These are phyloP conservation scores for Myrmecobius fasciatus DNA, from an alignment of 2,113 vertebrate genomes.

Conservation along the genomic window DNA sequence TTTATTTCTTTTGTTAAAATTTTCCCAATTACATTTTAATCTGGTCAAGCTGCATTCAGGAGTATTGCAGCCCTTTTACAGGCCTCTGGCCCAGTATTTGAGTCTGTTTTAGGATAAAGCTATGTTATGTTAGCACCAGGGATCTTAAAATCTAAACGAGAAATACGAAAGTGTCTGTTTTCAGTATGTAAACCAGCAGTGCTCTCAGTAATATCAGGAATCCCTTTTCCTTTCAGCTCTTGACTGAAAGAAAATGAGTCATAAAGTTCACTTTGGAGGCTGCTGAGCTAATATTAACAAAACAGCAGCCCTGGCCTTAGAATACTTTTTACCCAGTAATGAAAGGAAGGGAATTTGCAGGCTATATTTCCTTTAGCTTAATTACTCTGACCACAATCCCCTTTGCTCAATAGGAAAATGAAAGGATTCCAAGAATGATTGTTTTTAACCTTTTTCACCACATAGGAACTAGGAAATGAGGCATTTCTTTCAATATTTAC, in stretches of 20 bases:
- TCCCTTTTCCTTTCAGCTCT: background rate
- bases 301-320: slow-evolving; percentile 27
- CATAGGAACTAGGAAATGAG: slow-evolving; percentile 67
- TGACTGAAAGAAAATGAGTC: background rate
- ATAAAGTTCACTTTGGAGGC: background rate
- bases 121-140: background rate
- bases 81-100: background rate
- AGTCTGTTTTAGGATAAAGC: background rate
- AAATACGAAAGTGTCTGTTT: background rate
- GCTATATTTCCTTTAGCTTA: slow-evolving; percentile 32
- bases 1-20: background rate
- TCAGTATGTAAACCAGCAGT: background rate
- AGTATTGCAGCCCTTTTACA: background rate
- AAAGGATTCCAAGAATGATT: slow-evolving; percentile 43
- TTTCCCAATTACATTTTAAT: background rate
- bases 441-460: slow-evolving; percentile 32
- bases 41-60: background rate
- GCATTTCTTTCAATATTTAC: slow-evolving; percentile 73
- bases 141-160: background rate
- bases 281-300: slow-evolving; percentile 6
- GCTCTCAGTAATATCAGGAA: background rate
- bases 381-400: background rate
- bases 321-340: slow-evolving; percentile 32
- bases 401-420: slow-evolving; percentile 25
- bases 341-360: slow-evolving; percentile 45